Conservation (phyloP, 2,113 vertebrate species). For the Pampusana beccarii region DNA sequence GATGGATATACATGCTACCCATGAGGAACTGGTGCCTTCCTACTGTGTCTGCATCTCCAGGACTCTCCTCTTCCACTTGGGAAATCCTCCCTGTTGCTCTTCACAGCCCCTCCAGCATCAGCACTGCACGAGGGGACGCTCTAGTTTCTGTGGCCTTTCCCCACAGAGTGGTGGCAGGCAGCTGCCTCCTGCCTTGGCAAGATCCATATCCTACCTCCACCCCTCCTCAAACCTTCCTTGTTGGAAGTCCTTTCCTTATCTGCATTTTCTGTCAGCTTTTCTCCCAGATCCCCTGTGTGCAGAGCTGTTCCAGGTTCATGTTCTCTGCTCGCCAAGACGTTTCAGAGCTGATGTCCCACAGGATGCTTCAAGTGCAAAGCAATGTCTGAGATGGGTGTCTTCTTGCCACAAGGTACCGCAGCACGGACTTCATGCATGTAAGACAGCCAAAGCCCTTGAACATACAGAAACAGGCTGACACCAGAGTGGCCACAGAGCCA, state of each 20-base stretch:
- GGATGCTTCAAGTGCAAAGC: background rate
- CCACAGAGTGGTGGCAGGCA: background rate
- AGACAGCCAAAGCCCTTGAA: background rate
- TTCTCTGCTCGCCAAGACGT: background rate
- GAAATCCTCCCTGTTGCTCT: background rate
- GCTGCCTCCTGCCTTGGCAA: background rate
- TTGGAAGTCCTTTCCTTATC: background rate
- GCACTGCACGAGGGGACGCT: fast-evolving
- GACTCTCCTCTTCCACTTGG: background rate
- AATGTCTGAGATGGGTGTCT: background rate
- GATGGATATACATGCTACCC: background rate
- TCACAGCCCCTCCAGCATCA: background rate
- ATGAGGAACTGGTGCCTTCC: background rate
- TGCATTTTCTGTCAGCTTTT: background rate
- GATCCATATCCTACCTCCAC: background rate
- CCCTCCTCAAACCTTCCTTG: background rate
- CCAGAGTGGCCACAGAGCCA: background rate
- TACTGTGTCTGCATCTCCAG: background rate
- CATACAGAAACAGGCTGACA: background rate
- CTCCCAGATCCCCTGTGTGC: background rate
- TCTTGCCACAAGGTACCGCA: fast-evolving
- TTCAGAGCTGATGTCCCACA: background rate
- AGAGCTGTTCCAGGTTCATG: background rate
- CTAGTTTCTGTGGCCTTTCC: background rate
- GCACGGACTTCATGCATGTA: fast-evolving